Percentiles rank a stretch among this genome's conserved stretches.
Evolutionary conservation across 2,888 invertebrate genomes (phyloP).

Genomic region (Drosophila longiperda): DNA sequence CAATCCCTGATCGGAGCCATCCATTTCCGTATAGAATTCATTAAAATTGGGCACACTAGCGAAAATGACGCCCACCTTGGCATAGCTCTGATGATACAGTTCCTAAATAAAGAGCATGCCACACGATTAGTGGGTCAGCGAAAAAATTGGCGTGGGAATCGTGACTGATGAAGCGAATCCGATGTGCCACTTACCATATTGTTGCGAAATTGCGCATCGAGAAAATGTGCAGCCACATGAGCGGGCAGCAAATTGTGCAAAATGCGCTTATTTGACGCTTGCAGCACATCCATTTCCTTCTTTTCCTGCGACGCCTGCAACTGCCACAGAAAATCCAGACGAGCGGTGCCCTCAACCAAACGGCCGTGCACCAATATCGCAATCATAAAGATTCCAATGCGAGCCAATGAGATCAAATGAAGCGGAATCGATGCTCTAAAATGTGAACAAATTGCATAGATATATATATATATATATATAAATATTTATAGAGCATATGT

Average conservation of each 20-base stretch:
- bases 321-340: conserved; percentile 93
- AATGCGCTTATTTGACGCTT: conserved; percentile 94
- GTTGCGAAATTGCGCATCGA: conserved; percentile 94
- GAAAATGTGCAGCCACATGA: conserved; percentile 96
- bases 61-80: conserved; percentile 95
- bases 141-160: background rate
- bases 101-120: conserved; percentile 86
- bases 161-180: background rate
- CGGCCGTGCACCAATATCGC: conserved; percentile 93
- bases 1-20: conserved; percentile 96
- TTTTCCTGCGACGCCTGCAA: conserved; percentile 95
- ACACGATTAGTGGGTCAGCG: conserved; percentile 6
- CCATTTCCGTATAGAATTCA: conserved; percentile 96
- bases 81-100: conserved; percentile 96
- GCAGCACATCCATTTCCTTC: conserved; percentile 96
- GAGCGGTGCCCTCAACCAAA: conserved; percentile 95
- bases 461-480: background rate
- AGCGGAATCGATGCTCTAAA: conserved; percentile 90
- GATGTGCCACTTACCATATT: conserved; percentile 89
- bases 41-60: conserved; percentile 97
- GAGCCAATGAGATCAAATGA: conserved; percentile 91
- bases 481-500: conserved; percentile 2
- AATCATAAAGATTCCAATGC: conserved; percentile 92
- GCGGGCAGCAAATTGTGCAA: conserved; percentile 95
- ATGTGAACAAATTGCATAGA: conserved; percentile 2